Percentiles rank a stretch among this genome's conserved stretches.
These are phyloP conservation scores for Eilema griseolum DNA, from an alignment of 2,888 invertebrate species.

Conservation along the genomic window DNA sequence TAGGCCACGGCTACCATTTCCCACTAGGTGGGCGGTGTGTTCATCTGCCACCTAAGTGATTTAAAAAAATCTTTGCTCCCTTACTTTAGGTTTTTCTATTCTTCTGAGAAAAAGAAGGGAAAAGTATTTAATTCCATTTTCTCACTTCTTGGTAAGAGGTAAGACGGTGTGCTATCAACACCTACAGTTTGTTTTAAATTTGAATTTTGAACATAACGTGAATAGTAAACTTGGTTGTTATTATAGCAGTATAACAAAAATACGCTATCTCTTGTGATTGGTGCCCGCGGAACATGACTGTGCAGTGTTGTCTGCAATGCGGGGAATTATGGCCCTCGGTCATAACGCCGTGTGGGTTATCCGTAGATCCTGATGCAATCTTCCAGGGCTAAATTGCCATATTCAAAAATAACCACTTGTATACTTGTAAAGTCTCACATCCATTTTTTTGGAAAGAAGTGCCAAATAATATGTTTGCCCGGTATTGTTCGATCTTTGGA, in stretches of 20 bases:
- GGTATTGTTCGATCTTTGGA: not conserved
- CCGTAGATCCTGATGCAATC: conserved; percentile 59
- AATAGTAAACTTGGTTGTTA: not conserved
- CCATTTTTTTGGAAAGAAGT: not conserved
- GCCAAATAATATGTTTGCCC: not conserved
- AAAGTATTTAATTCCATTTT: no score
- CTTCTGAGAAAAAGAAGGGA: no score
- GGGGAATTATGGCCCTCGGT: conserved; percentile 71
- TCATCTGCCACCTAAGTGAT: no score
- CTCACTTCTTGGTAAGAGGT: no score
- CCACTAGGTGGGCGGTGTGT: no score
- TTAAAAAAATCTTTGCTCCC: no score
- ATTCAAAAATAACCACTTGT: conserved; percentile 3
- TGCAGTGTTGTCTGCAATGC: conserved; percentile 76
- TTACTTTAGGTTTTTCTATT: no score
- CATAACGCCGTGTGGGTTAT: conserved; percentile 56
- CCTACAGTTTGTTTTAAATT: no score
- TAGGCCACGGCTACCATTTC: no score
- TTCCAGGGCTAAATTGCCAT: conserved; percentile 32
- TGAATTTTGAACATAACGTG: no score
- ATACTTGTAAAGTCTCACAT: not conserved
- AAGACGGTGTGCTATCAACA: no score
- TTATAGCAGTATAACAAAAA: no score
- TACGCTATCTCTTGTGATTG: conserved; percentile 39
- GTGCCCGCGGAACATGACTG: conserved; percentile 50